Evolutionary conservation across 2,797 vertebrate species (phyloP).

Genomic region (Triplophysa yarkandensis): DNA sequence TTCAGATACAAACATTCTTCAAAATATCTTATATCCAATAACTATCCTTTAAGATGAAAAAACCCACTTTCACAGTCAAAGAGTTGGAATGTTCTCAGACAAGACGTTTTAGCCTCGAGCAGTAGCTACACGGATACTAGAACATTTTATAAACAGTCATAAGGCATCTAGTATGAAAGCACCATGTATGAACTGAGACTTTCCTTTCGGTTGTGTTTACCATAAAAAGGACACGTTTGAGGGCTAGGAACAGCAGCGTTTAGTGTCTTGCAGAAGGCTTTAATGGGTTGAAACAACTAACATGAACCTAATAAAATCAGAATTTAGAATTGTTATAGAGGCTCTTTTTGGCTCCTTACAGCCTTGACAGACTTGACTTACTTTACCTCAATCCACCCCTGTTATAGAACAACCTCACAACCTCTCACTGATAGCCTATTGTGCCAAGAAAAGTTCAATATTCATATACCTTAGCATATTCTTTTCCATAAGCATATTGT

Average conservation of each 20-base stretch:
- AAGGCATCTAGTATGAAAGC: constrained; percentile 31
- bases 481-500: too few relatives aligned
- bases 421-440: too few relatives aligned
- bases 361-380: not conserved
- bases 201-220: constrained; percentile 26
- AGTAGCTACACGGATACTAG: not conserved
- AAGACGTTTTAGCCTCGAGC: not conserved
- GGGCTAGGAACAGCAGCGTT: not conserved
- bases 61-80: not conserved
- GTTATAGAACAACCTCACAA: not conserved
- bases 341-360: constrained; percentile 1
- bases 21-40: too few relatives aligned
- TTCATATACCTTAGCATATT: not conserved
- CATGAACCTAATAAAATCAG: too few relatives aligned
- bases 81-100: not conserved
- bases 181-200: not conserved
- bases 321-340: not conserved
- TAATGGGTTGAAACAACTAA: not conserved
- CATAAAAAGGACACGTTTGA: constrained; percentile 31
- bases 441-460: not conserved
- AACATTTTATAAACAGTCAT: constrained; percentile 10
- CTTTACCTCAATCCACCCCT: not conserved
- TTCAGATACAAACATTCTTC: too few relatives aligned
- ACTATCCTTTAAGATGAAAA: constrained; percentile 7
- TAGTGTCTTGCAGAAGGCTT: constrained; percentile 1